These are phyloP conservation scores for Palythoa heliodiscus DNA, from an alignment of 92 coral and sea anemone genomes.

Conservation along the genomic window DNA sequence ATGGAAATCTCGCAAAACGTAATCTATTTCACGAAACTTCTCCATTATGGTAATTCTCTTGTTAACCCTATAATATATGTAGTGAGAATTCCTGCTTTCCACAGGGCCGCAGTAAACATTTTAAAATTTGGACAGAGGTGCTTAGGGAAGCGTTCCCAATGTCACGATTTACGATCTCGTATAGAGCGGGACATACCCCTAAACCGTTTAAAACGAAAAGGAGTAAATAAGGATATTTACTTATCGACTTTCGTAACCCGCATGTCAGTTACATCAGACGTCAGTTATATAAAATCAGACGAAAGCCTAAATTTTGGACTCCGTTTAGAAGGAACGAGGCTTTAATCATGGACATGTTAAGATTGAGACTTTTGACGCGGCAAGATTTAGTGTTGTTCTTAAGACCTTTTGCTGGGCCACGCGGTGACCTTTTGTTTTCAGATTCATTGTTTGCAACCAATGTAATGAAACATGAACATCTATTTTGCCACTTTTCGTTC, in stretches of 20 bases:
- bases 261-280: constrained; percentile 8
- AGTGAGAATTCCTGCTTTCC: constrained; percentile 32
- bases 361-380: neutral
- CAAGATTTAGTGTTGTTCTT: no score
- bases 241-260: constrained; percentile 8
- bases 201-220: neutral
- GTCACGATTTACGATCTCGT: neutral
- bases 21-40: constrained; percentile 33
- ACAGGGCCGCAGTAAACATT: neutral
- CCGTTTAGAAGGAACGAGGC: neutral
- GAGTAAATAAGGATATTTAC: neutral
- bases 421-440: no score
- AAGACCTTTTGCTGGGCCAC: no score
- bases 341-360: neutral
- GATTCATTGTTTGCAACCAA: no score
- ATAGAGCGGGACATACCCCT: neutral
- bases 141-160: neutral
- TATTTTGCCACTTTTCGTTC: no score
- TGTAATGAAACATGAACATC: no score
- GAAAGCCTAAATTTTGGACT: neutral
- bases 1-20: constrained; percentile 11
- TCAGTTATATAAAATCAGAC: neutral
- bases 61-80: constrained; percentile 31
- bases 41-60: constrained; percentile 35
- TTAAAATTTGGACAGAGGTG: neutral